A percentile compares a stretch with the other conserved stretches of the same genome.
phyloP scores from a whole-genome alignment of 2,113 vertebrate genomes.

The Pseudorasbora parva region DNA sequence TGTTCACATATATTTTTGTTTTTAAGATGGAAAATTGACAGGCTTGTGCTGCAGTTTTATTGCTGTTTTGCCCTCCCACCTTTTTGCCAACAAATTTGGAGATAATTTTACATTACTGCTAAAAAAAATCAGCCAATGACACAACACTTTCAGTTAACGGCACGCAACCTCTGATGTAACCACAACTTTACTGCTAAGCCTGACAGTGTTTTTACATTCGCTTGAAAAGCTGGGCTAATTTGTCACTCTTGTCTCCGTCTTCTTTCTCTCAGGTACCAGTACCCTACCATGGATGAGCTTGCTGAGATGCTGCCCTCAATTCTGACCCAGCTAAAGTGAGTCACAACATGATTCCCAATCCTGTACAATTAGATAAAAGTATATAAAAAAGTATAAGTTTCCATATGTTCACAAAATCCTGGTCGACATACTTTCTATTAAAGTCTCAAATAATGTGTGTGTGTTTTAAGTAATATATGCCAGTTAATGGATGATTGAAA shows the following conservation, averaged over 20 bases:
- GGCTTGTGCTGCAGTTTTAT: too few relatives aligned
- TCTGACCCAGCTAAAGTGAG: slow-evolving; percentile 88
- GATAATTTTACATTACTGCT: too few relatives aligned
- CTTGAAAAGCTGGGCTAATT: background rate
- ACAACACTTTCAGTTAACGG: too few relatives aligned
- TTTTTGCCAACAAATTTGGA: too few relatives aligned
- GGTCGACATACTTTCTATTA: background rate
- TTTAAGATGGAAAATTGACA: too few relatives aligned
- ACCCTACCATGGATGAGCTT: slow-evolving; percentile 92
- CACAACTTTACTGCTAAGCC: background rate
- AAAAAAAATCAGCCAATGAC: too few relatives aligned
- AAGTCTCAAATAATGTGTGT: background rate
- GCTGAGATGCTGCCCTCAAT: slow-evolving; percentile 92
- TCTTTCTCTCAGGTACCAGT: slow-evolving; percentile 83
- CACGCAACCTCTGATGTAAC: too few relatives aligned
- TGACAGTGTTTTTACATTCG: background rate
- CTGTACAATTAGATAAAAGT: background rate
- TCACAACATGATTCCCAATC: slow-evolving; percentile 30
- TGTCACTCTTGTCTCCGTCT: background rate
- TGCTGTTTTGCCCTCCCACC: too few relatives aligned
- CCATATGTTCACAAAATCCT: background rate
- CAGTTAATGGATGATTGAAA: background rate
- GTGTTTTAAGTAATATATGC: background rate
- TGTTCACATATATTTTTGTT: too few relatives aligned
- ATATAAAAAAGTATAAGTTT: background rate